Base-by-base conservation (phyloP, 1,140 invertebrate species). In the Diabrotica undecimpunctata region DNA sequence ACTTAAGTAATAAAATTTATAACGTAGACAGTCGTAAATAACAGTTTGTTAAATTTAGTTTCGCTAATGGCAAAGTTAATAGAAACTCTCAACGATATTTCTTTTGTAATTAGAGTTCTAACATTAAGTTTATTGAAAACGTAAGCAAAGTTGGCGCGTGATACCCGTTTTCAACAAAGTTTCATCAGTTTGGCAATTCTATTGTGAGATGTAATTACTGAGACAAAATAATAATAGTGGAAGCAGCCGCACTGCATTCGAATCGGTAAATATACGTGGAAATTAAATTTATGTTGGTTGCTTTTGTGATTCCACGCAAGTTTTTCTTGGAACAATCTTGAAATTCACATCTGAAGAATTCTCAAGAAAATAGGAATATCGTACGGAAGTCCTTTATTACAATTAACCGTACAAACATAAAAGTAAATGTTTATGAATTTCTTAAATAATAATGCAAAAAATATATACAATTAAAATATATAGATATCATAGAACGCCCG, bases 61-160 rank as follows among this genome's bases (percentile, higher is more conserved):
- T 14, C 36, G 25, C 38, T 61, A 61, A 61, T 61, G 59, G 57
- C 38, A 59, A 59, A 59, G 37, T 69, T 66, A 64, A 64, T 66
- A 55, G 57, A 70, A 66, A 66, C 51, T 64, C 62, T 66, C 58
- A n/a, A 54, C 56, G 12, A 59, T 66, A 62, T 66, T 70, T 70
- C 68, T 70, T 67, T 66, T 61, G 69, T 70, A 70, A 70, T 70
- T 70, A 70, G 67, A 70, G 66, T 70, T 70, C 59, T 14, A 65
- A 60, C 64, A 67, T 67, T 65, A 67, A 70, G 63, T 70, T 70
- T 70, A 70, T 67, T 67, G 69, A 70, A 70, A 70, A 70, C 66
- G 65, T 65, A 70, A 66, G 68, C 68, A 69, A 69, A 69, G 64
- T 69, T 69, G 56, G 54, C 38, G 13, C 59, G 66, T 64, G 65